Evolutionary conservation across 2,797 vertebrate genomes (phyloP).

Genomic region (Alectoris magna): DNA sequence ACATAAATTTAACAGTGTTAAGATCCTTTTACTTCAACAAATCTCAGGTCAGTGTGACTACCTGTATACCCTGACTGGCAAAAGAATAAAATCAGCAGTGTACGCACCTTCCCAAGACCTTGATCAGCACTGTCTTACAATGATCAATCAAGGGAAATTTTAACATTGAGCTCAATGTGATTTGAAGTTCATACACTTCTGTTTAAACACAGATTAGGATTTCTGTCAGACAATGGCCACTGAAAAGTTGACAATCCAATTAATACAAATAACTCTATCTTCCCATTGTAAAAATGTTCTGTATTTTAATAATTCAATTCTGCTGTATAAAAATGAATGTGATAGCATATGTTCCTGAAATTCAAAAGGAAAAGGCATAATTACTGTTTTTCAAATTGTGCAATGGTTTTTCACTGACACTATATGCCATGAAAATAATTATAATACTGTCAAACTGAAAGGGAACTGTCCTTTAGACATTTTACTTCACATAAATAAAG

Average conservation of each 20-base stretch:
- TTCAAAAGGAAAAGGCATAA: constrained; percentile 19
- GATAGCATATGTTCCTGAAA: constrained; percentile 52
- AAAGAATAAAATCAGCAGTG: not conserved
- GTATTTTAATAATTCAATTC: constrained; percentile 47
- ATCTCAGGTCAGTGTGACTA: not conserved
- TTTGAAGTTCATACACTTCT: constrained; percentile 79
- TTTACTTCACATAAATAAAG: not conserved
- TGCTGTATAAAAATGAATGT: not conserved
- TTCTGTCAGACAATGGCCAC: constrained; percentile 79
- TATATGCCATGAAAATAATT: not conserved
- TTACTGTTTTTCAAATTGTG: not conserved
- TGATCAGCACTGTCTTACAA: constrained; percentile 40
- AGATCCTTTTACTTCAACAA: not conserved
- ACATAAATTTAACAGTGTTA: not conserved
- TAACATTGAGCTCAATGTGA: constrained; percentile 75
- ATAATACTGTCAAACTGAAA: not conserved
- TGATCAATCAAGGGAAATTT: constrained; percentile 68
- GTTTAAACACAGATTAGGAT: constrained; percentile 83
- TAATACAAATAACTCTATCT: constrained; percentile 78
- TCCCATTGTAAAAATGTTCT: constrained; percentile 57
- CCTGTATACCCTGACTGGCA: not conserved
- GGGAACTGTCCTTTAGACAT: not conserved
- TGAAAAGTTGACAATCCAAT: constrained; percentile 80
- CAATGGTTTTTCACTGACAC: not conserved
- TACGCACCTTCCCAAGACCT: constrained; percentile 35